Evolutionary conservation across 2,113 vertebrate genomes (phyloP).

Genomic region (Zosterops japonicus): DNA sequence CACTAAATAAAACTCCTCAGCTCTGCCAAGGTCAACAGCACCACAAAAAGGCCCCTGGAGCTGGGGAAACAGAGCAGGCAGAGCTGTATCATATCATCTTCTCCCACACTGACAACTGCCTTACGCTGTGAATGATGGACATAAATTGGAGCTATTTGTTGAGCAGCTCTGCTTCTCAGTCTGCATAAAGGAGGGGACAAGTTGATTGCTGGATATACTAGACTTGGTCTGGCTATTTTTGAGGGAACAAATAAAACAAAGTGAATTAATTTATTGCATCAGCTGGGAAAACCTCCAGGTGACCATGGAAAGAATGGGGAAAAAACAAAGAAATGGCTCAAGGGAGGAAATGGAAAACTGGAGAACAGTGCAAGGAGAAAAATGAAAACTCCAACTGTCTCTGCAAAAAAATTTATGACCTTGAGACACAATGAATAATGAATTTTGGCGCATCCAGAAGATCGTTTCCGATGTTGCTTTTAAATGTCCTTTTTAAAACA

Average conservation of each 20-base stretch:
- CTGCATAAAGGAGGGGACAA: constrained; percentile 4
- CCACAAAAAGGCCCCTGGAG: background rate
- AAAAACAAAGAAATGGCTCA: background rate
- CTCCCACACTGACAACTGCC: constrained; percentile 26
- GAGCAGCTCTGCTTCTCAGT: background rate
- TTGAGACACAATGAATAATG: background rate
- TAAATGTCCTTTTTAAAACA: background rate
- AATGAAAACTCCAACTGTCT: background rate
- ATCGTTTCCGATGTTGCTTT: background rate
- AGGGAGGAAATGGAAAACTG: background rate
- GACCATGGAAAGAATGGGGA: background rate
- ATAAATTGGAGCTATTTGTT: constrained; percentile 46
- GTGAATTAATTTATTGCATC: background rate
- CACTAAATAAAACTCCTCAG: constrained; percentile 53
- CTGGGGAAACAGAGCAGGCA: background rate
- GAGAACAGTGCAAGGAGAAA: background rate
- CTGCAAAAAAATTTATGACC: background rate
- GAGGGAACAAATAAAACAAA: background rate
- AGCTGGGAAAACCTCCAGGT: background rate
- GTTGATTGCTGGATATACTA: background rate
- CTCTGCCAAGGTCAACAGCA: constrained; percentile 41
- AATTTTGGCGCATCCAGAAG: background rate
- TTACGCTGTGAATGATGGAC: constrained; percentile 11
- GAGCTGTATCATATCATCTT: constrained; percentile 35
- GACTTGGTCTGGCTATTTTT: background rate